These are phyloP conservation scores for Echiichthys vipera DNA, from an alignment of 2,797 vertebrate genomes.

Conservation along the genomic window DNA sequence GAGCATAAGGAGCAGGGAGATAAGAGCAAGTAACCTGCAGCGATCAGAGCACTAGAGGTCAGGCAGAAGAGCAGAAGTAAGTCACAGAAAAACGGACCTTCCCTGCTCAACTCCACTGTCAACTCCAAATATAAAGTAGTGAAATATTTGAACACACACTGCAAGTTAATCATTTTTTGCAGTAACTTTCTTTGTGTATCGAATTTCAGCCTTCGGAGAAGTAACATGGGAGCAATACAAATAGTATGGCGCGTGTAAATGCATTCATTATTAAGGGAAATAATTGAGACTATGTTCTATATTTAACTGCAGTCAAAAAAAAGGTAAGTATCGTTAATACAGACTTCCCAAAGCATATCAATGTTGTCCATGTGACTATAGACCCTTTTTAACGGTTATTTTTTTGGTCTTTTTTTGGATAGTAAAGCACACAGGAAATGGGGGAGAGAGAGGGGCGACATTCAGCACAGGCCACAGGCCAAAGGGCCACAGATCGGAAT, in stretches of 20 bases:
- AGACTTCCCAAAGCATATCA: constrained; percentile 5
- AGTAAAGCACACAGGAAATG: too few species aligned
- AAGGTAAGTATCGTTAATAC: not conserved
- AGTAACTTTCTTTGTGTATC: constrained; percentile 29
- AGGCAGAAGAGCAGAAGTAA: constrained; percentile 65
- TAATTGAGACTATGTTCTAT: not conserved
- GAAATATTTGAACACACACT: constrained; percentile 23
- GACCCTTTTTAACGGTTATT: not conserved
- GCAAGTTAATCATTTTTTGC: constrained; percentile 7
- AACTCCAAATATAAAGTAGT: constrained; percentile 29
- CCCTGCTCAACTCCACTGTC: constrained; percentile 37
- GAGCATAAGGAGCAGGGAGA: constrained; percentile 76
- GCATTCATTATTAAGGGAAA: constrained; percentile 12
- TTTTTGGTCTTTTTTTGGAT: too few species aligned
- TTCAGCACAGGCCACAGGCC: too few species aligned
- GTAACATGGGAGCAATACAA: constrained; percentile 19
- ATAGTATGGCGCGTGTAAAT: constrained; percentile 3
- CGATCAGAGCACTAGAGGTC: constrained; percentile 77
- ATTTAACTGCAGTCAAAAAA: not conserved
- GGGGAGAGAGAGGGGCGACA: too few species aligned
- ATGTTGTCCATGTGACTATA: not conserved
- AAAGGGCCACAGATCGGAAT: too few species aligned
- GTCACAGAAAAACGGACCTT: constrained; percentile 66
- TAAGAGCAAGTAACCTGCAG: constrained; percentile 79
- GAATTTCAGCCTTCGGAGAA: constrained; percentile 27